Conservation (phyloP, 2,888 invertebrate species). For the Lordiphosa andalusiaca region DNA sequence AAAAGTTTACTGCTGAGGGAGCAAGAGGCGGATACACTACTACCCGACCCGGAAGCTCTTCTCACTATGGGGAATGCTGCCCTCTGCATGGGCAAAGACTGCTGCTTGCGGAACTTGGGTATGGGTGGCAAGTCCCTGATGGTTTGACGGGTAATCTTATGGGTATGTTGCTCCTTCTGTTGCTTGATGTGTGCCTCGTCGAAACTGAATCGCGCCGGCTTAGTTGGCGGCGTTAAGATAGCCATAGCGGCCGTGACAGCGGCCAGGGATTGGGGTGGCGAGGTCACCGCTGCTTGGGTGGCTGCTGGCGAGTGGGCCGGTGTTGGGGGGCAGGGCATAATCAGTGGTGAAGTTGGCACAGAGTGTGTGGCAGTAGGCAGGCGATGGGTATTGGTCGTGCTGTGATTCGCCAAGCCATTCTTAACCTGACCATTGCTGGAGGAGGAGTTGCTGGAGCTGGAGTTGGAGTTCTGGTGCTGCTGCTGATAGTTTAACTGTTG, state of each 20-base stretch:
- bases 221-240: slow-evolving; percentile 74
- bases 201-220: slow-evolving; percentile 45
- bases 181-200: slow-evolving; percentile 51
- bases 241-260: slow-evolving; percentile 79
- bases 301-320: slow-evolving; percentile 80
- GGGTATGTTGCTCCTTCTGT: slow-evolving; percentile 49
- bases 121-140: slow-evolving; percentile 84
- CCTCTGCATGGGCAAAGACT: slow-evolving; percentile 77
- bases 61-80: slow-evolving; percentile 86
- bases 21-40: slow-evolving; percentile 19
- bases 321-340: slow-evolving; percentile 80
- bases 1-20: slow-evolving; percentile 83
- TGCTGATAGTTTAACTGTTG: slow-evolving; percentile 77
- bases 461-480: slow-evolving; percentile 76
- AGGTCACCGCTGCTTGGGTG: slow-evolving; percentile 71
- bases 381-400: slow-evolving; percentile 13
- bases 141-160: slow-evolving; percentile 83
- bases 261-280: slow-evolving; percentile 77
- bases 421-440: slow-evolving; percentile 73
- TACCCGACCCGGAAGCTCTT: slow-evolving; percentile 81
- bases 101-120: slow-evolving; percentile 82
- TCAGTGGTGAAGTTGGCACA: slow-evolving; percentile 87
- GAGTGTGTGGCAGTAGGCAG: slow-evolving; percentile 79
- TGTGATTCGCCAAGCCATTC: slow-evolving; percentile 7
- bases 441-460: slow-evolving; percentile 78